These are phyloP conservation scores for Cordylochernes scorpioides DNA, from an alignment of 2,888 invertebrate genomes.

Conservation along the genomic window DNA sequence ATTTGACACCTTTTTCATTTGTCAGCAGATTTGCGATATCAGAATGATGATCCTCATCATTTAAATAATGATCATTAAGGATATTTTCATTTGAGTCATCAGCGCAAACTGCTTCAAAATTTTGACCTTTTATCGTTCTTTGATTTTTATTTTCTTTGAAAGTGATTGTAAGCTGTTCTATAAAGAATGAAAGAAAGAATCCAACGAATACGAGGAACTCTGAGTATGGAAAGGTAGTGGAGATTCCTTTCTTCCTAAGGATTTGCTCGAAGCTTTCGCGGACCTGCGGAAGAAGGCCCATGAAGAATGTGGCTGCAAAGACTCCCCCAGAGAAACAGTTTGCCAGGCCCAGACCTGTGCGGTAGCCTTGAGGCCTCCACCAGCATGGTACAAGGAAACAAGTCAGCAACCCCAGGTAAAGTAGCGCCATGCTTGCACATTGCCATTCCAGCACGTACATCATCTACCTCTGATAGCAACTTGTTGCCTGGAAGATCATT, in stretches of 20 bases:
- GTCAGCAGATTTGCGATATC: constrained; percentile 6
- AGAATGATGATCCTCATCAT: too few species aligned
- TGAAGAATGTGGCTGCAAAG: constrained; percentile 20
- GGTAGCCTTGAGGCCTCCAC: constrained; percentile 8
- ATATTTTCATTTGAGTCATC: too few species aligned
- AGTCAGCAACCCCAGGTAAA: too few species aligned
- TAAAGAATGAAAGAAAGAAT: constrained; percentile 17
- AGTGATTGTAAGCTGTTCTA: constrained; percentile 15
- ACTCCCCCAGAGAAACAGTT: constrained; percentile 22
- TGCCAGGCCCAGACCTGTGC: constrained; percentile 11
- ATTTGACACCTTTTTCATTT: constrained; percentile 12
- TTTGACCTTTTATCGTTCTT: too few species aligned
- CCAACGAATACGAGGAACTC: constrained; percentile 16
- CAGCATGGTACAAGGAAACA: constrained; percentile 10
- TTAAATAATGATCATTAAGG: too few species aligned
- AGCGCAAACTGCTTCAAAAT: too few species aligned
- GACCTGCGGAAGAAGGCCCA: constrained; percentile 20
- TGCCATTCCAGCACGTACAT: too few species aligned
- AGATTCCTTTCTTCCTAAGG: constrained; percentile 6
- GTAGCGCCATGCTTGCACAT: too few species aligned
- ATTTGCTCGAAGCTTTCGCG: constrained; percentile 15
- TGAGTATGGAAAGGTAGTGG: constrained; percentile 12
- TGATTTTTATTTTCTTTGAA: too few species aligned
- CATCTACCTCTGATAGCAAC: too few species aligned
- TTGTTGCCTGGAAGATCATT: too few species aligned